Evolutionary conservation across 1,140 invertebrate species (phyloP), one percentile per base, ranked within the genome.

Genomic region (Ylistrum balloti): DNA sequence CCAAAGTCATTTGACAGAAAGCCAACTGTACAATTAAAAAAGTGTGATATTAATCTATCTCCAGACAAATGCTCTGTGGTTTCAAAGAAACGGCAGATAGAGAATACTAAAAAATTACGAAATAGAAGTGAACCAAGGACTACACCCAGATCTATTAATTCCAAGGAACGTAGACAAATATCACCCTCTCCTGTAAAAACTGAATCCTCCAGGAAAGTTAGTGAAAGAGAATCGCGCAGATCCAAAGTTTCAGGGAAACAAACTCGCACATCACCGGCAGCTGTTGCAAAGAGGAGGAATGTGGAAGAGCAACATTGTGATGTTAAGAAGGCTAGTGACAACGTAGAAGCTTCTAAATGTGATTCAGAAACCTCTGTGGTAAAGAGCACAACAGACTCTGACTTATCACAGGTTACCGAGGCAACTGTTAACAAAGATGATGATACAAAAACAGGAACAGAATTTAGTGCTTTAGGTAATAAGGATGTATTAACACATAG

Each of bases 331-430:
- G 56, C n/a, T 74, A 74, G n/a, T 28, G 56, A 74, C 56, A 28
- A n/a, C 20, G n/a, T 74, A 74, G 56, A 74, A 74, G 11, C 56
- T 74, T 74, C 56, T 74, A 74, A 74, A 74, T 74, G 56, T 74
- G 56, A 74, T 74, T 74, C 56, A 74, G 56, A 74, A 28, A 74
- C 56, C 22, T 74, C 22, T n/a, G 56, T 74, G 56, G n/a, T 74
- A 74, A 74, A 74, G 56, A 74, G 56, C 56, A 28, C 56, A 74
- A 74, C 56, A 74, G 56, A 74, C 56, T 74, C 56, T 28, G 56
- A 74, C 28, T 74, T 17, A 28, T n/a, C 56, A 9, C 56, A n/a
- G 22, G 56, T 74, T 28, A 74, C 56, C 2, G 56, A 74, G n/a
- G 22, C 9, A 74, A 74, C 56, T 7, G 56, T 74, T 28, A 74